Percentiles rank a stretch among this genome's conserved stretches.
phyloP scores from a whole-genome alignment of 2,888 invertebrate species.

The Thelaira solivaga region DNA sequence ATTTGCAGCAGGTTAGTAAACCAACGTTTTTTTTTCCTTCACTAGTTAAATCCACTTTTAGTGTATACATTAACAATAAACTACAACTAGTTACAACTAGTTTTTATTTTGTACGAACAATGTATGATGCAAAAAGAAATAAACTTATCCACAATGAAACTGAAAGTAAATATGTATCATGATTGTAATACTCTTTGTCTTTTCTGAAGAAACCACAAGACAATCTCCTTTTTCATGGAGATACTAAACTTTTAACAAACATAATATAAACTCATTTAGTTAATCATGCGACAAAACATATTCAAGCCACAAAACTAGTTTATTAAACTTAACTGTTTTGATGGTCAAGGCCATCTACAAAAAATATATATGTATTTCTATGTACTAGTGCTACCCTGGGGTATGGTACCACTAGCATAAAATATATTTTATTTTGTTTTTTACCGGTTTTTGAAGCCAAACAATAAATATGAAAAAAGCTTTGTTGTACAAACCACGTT shows the following conservation, averaged over 20 bases:
- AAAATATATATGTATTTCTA: not conserved
- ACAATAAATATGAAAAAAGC: no score
- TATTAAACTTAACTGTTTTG: slow-evolving; percentile 40
- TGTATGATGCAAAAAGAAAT: not conserved
- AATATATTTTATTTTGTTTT: not conserved
- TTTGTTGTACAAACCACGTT: no score
- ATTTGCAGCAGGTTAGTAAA: slow-evolving; percentile 25
- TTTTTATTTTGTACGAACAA: not conserved
- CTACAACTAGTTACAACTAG: slow-evolving; percentile 3
- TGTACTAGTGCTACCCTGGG: not conserved
- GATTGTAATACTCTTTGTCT: not conserved
- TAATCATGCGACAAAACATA: not conserved
- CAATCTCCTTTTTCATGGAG: not conserved
- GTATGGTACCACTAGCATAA: slow-evolving; percentile 1
- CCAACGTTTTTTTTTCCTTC: not conserved
- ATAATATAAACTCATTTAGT: not conserved
- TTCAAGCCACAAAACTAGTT: not conserved
- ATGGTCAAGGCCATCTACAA: slow-evolving; percentile 49
- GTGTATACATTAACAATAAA: no score
- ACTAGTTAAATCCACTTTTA: not conserved
- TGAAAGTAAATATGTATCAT: not conserved
- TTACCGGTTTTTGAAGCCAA: no score
- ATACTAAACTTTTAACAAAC: no score
- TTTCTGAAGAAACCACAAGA: not conserved
- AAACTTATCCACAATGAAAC: slow-evolving; percentile 8